phyloP scores from a whole-genome alignment of 2,113 vertebrate species.

The Junco hyemalis region DNA sequence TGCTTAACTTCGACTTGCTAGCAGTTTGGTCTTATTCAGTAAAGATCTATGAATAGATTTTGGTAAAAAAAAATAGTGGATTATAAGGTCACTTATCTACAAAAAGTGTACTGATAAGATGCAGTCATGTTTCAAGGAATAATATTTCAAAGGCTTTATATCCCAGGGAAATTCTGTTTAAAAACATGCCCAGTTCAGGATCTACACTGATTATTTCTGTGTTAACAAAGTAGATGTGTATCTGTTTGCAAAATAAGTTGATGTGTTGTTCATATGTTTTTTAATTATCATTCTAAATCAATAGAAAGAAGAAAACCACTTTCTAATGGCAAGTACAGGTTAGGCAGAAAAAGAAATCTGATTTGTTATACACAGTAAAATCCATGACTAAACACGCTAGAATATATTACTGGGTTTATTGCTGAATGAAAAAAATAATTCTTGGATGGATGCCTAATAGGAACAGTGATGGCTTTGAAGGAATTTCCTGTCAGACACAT shows the following conservation, averaged over 20 bases:
- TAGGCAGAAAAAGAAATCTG: neutral
- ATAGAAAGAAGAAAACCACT: neutral
- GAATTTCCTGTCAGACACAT: neutral
- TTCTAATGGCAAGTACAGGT: neutral
- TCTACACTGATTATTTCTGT: neutral
- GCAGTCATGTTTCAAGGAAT: neutral
- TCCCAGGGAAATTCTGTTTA: neutral
- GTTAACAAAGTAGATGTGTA: neutral
- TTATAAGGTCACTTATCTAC: neutral
- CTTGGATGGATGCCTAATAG: neutral
- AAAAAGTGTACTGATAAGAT: neutral
- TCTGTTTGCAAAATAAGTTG: neutral
- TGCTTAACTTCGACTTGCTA: neutral
- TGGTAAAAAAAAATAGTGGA: neutral
- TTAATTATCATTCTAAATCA: neutral
- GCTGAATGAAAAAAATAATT: conserved; percentile 19
- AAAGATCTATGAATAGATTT: neutral
- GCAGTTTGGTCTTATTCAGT: neutral
- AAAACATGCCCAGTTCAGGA: neutral
- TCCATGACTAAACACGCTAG: neutral
- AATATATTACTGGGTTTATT: neutral
- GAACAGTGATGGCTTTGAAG: neutral
- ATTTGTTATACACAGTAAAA: neutral
- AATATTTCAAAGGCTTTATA: neutral
- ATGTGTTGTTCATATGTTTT: neutral